A percentile compares a stretch with the other conserved stretches of the same genome.
phyloP scores from a whole-genome alignment of 2,797 vertebrate genomes.

The Falco biarmicus region DNA sequence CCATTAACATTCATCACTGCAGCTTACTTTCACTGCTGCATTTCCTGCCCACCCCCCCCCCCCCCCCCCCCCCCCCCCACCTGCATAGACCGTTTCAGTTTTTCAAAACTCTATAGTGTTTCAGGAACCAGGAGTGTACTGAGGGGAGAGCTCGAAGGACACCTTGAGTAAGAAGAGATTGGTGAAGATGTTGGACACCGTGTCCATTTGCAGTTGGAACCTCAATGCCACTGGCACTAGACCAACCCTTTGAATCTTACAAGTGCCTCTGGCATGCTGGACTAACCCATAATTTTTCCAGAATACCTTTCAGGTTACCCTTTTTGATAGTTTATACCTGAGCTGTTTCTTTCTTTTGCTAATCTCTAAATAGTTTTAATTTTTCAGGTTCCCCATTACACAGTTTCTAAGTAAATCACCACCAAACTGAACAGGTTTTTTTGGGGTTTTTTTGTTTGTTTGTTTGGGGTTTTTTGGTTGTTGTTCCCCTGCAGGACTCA shows the following conservation, averaged over 20 bases:
- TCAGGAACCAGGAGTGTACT: not conserved
- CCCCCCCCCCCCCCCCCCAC: fast-evolving
- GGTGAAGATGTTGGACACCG: not conserved
- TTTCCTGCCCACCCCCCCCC: fast-evolving
- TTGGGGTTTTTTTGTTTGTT: too few species aligned
- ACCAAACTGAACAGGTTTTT: not conserved
- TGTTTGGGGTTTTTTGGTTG: too few species aligned
- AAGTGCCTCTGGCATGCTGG: not conserved
- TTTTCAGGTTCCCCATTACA: not conserved
- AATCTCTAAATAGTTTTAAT: not conserved
- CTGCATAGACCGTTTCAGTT: not conserved
- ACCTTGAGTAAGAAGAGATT: not conserved
- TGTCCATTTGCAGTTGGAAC: not conserved
- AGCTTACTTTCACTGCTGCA: not conserved
- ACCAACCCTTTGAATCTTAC: not conserved
- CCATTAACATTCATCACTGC: not conserved
- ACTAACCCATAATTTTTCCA: not conserved
- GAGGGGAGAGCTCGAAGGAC: fast-evolving
- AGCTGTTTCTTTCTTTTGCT: not conserved
- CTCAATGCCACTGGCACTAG: not conserved
- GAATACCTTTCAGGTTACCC: not conserved
- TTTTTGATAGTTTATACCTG: not conserved
- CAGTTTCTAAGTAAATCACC: not conserved
- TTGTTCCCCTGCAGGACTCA: not conserved
- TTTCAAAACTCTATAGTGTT: not conserved